A percentile compares a stretch with the other conserved stretches of the same genome.
Evolutionary conservation across 2,113 vertebrate genomes (phyloP).

Genomic region (Vanacampus margaritifer): DNA sequence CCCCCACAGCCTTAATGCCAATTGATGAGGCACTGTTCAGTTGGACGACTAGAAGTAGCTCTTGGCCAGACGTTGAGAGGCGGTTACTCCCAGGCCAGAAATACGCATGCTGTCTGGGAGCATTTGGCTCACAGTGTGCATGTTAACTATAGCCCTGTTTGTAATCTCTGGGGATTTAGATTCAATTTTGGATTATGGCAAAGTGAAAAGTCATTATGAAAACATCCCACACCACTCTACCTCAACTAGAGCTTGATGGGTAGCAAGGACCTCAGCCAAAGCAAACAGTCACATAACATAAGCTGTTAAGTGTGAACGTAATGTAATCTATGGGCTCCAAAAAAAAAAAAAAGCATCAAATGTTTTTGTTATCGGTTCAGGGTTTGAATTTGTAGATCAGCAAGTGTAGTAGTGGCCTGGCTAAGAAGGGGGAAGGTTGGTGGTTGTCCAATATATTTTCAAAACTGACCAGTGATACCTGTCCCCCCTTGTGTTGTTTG

Average conservation of each 20-base stretch:
- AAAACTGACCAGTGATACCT: conserved; percentile 35
- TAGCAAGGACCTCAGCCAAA: conserved; percentile 49
- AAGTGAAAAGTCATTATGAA: conserved; percentile 71
- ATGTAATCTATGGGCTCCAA: conserved; percentile 68
- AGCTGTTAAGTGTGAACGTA: conserved; percentile 61
- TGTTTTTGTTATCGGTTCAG: conserved; percentile 64
- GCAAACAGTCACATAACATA: conserved; percentile 49
- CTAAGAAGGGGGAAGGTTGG: conserved; percentile 30
- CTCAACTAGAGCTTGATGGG: conserved; percentile 46
- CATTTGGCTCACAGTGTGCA: conserved; percentile 57
- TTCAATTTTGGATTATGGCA: conserved; percentile 70
- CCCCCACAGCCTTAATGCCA: conserved; percentile 11
- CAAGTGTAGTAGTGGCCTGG: conserved; percentile 12
- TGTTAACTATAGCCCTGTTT: conserved; percentile 62
- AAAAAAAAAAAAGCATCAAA: conserved; percentile 63
- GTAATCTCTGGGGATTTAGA: conserved; percentile 74
- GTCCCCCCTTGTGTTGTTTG: conserved; percentile 17
- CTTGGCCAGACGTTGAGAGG: conserved; percentile 41
- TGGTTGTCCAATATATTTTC: conserved; percentile 49
- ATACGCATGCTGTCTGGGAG: conserved; percentile 49
- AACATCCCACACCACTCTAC: conserved; percentile 33
- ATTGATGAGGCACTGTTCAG: conserved; percentile 35
- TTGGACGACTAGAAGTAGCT: conserved; percentile 29
- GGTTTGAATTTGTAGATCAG: conserved; percentile 47
- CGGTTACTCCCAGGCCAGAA: conserved; percentile 39